These are phyloP conservation scores for Papilio machaon DNA, from an alignment of 1,140 invertebrate genomes.

Conservation along the genomic window DNA sequence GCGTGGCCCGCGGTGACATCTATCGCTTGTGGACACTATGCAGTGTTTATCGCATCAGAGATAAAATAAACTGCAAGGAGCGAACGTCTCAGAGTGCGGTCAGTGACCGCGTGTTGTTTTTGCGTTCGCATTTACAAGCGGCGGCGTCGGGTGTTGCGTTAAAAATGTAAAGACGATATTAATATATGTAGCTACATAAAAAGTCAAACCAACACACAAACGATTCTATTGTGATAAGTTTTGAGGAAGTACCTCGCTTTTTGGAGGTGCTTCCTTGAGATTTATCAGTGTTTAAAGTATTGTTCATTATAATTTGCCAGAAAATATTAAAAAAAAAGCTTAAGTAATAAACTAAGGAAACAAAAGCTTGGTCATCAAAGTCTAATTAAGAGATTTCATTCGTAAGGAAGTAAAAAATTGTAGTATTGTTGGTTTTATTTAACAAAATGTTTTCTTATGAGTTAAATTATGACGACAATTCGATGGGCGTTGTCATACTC, in stretches of 20 bases:
- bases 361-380: too few species aligned
- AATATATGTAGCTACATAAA: not conserved
- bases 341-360: not conserved
- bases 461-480: not conserved
- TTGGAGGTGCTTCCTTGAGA: slow-evolving; percentile 9
- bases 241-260: not conserved
- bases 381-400: too few species aligned
- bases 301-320: not conserved
- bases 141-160: not conserved
- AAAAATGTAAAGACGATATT: not conserved
- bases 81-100: not conserved
- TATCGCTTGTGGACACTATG: not conserved
- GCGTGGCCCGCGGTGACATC: not conserved
- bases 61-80: not conserved
- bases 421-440: too few species aligned
- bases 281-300: not conserved
- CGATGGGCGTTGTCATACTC: too few species aligned
- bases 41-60: not conserved
- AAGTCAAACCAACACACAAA: not conserved
- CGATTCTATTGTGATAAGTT: not conserved
- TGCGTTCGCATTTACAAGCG: not conserved
- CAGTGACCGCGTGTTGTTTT: not conserved
- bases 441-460: not conserved
- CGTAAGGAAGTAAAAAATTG: too few species aligned
- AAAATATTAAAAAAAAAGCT: not conserved